Percentiles rank a stretch among this genome's conserved stretches.
phyloP scores from a whole-genome alignment of 2,113 vertebrate species.

The Calonectris borealis region DNA sequence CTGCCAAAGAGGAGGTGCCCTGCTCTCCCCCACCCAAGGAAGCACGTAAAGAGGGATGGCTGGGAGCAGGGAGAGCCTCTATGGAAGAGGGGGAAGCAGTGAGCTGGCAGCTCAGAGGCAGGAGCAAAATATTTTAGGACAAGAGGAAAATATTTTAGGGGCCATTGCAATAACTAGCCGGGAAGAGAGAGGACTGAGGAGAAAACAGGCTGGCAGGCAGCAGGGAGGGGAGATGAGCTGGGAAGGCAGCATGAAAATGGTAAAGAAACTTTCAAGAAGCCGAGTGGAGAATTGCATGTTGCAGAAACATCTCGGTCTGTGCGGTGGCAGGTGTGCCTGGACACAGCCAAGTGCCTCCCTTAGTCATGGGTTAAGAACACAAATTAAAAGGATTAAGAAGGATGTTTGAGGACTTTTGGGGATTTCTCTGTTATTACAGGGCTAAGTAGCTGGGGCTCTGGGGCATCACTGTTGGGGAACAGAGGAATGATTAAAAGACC shows the following conservation, averaged over 20 bases:
- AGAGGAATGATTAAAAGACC: not conserved
- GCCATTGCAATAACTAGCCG: not conserved
- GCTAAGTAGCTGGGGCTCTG: not conserved
- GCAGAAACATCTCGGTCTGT: not conserved
- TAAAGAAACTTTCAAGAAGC: not conserved
- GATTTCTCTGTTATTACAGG: not conserved
- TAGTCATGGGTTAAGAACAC: not conserved
- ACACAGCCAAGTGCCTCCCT: not conserved
- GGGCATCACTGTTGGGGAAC: not conserved
- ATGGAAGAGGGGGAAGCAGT: not conserved
- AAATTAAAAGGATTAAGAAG: not conserved
- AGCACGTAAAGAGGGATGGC: accelerated
- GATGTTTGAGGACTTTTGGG: not conserved
- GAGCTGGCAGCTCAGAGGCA: not conserved
- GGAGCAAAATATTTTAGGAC: not conserved
- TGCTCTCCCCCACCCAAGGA: not conserved
- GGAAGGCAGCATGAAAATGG: not conserved
- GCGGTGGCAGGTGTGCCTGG: not conserved
- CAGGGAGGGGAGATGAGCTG: not conserved
- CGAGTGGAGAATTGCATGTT: not conserved
- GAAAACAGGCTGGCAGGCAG: not conserved
- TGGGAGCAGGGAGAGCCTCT: not conserved
- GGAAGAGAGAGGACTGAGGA: not conserved
- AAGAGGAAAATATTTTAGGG: not conserved
- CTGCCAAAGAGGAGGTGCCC: not conserved